Conservation (phyloP, 1,140 invertebrate species). For the Apis laboriosa region DNA sequence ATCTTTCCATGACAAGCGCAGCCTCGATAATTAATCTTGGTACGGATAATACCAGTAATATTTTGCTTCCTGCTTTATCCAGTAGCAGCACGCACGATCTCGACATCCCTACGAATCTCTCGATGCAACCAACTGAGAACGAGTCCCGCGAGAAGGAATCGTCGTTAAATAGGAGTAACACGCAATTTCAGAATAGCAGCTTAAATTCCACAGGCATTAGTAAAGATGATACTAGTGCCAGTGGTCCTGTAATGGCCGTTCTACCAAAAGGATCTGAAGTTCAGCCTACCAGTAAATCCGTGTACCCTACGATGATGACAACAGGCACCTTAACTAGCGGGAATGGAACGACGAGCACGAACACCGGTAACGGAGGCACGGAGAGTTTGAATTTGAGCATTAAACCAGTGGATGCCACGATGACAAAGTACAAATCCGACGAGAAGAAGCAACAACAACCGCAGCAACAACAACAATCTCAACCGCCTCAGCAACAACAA, state of each 20-base stretch:
- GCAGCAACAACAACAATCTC: conserved; percentile 24
- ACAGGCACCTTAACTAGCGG: conserved; percentile 25
- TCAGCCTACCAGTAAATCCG: conserved; percentile 46
- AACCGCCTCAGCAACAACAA: not conserved
- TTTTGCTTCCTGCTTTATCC: conserved; percentile 61
- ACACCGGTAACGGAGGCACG: conserved; percentile 36
- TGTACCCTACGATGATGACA: conserved; percentile 43
- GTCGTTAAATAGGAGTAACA: conserved; percentile 28
- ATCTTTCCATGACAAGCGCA: conserved; percentile 52
- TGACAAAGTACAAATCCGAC: conserved; percentile 72
- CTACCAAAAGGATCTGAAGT: conserved; percentile 60
- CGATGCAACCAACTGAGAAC: conserved; percentile 72
- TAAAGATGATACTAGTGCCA: conserved; percentile 56
- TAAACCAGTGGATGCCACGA: conserved; percentile 67
- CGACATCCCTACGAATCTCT: conserved; percentile 76
- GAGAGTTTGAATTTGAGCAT: conserved; percentile 77
- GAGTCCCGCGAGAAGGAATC: conserved; percentile 65
- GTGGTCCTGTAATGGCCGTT: conserved; percentile 48
- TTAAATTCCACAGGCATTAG: conserved; percentile 34
- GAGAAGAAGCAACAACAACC: conserved; percentile 66
- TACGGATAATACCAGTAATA: conserved; percentile 45
- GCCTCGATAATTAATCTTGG: conserved; percentile 62
- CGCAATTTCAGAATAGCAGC: conserved; percentile 51
- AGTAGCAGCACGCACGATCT: conserved; percentile 56
- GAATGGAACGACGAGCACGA: conserved; percentile 8